phyloP scores from a whole-genome alignment of 2,113 vertebrate species.

The Epinephelus cyanopodus region DNA sequence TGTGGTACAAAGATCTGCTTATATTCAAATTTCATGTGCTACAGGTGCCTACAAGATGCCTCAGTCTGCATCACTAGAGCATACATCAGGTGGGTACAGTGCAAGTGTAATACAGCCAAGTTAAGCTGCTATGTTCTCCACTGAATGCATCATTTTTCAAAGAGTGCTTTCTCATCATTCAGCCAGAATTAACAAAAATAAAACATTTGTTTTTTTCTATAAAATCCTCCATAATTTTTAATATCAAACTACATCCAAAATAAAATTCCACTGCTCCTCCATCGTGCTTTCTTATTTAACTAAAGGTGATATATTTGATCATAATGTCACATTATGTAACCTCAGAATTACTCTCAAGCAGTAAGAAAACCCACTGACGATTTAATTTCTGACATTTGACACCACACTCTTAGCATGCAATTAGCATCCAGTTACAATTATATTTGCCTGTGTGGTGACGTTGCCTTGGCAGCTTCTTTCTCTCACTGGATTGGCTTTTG shows the following conservation, averaged over 20 bases:
- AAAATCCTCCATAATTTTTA: background rate
- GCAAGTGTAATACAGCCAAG: background rate
- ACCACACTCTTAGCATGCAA: constrained; percentile 16
- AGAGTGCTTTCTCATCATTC: background rate
- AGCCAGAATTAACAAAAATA: background rate
- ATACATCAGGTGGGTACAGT: background rate
- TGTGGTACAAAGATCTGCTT: background rate
- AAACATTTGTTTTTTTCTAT: background rate
- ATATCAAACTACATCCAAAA: background rate
- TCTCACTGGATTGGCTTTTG: constrained; percentile 86
- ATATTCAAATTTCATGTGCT: background rate
- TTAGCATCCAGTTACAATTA: constrained; percentile 33
- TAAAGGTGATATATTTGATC: background rate
- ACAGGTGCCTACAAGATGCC: constrained; percentile 13
- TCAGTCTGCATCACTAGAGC: background rate
- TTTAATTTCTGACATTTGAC: constrained; percentile 33
- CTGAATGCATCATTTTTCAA: background rate
- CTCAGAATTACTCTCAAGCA: background rate
- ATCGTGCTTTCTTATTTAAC: background rate
- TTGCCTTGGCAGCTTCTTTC: constrained; percentile 39
- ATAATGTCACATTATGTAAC: background rate
- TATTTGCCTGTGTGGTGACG: constrained; percentile 33
- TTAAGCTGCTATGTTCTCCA: background rate
- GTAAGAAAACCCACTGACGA: constrained; percentile 2
- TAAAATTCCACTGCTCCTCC: background rate